phyloP scores from a whole-genome alignment of 2,113 vertebrate species.

The Anarhynchus alexandrinus region DNA sequence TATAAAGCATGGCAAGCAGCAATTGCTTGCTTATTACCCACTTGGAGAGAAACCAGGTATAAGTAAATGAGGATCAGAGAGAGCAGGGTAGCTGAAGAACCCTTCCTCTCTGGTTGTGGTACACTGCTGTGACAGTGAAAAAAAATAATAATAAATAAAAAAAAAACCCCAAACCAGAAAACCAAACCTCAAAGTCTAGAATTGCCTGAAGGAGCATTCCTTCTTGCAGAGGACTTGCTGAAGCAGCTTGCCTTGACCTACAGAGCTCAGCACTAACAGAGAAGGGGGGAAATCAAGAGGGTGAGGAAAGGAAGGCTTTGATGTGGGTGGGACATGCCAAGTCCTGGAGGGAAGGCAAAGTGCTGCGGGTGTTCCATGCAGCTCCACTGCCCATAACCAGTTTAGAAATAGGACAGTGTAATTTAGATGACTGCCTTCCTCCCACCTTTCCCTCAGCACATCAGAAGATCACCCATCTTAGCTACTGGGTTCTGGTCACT shows the following conservation, averaged over 20 bases:
- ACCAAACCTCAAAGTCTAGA: background rate
- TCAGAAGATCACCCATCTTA: background rate
- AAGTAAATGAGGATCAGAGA: background rate
- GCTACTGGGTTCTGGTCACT: background rate
- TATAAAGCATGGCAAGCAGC: background rate
- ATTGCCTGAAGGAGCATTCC: background rate
- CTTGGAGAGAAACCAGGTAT: background rate
- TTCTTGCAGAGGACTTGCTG: background rate
- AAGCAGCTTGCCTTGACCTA: background rate
- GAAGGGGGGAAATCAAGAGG: background rate
- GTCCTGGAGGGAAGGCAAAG: background rate
- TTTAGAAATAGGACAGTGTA: background rate
- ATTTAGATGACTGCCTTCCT: background rate
- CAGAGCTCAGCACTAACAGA: background rate
- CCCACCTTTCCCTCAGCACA: background rate
- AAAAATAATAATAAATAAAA: too few relatives aligned
- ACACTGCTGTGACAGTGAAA: background rate
- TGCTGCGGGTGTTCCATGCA: background rate
- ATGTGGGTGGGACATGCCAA: background rate
- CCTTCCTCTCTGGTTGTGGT: background rate
- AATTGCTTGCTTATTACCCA: background rate
- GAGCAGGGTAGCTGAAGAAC: background rate
- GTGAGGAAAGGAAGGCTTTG: background rate
- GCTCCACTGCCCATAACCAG: background rate
- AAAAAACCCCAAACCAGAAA: background rate